Percentiles rank a stretch among this genome's conserved stretches.
These are phyloP conservation scores for Epizoanthus ramosus DNA, from an alignment of 92 coral and sea anemone species.

Conservation along the genomic window DNA sequence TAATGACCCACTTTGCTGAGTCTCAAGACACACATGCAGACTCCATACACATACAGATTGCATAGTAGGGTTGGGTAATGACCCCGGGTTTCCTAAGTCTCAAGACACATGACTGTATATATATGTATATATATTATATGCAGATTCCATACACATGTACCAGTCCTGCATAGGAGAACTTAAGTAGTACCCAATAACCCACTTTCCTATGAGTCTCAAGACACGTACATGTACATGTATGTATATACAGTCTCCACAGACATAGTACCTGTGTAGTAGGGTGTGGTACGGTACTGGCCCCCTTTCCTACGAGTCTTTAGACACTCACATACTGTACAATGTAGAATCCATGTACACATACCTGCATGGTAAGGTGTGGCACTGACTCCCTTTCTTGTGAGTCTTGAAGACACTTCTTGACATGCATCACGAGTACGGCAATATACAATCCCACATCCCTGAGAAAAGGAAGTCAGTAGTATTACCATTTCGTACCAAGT, in stretches of 20 bases:
- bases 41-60: constrained; percentile 55
- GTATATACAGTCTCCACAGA: no score
- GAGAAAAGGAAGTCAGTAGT: not conserved
- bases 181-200: constrained; percentile 7
- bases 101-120: no score
- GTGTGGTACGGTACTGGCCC: no score
- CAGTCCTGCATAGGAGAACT: constrained; percentile 11
- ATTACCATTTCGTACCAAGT: not conserved
- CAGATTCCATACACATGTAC: constrained; percentile 38
- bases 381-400: constrained; percentile 73
- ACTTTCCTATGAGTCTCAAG: constrained; percentile 78
- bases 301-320: no score
- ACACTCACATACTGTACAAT: not conserved
- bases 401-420: constrained; percentile 87
- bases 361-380: constrained; percentile 99
- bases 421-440: constrained; percentile 96
- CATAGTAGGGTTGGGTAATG: constrained; percentile 87
- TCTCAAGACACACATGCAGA: not conserved
- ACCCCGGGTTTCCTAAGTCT: constrained; percentile 61
- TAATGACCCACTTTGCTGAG: constrained; percentile 67
- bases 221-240: constrained; percentile 36
- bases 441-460: constrained; percentile 98
- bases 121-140: not conserved
- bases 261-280: no score
- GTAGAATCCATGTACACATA: constrained; percentile 7